phyloP scores from a whole-genome alignment of 2,888 invertebrate species.

The Isotomurus palustris region DNA sequence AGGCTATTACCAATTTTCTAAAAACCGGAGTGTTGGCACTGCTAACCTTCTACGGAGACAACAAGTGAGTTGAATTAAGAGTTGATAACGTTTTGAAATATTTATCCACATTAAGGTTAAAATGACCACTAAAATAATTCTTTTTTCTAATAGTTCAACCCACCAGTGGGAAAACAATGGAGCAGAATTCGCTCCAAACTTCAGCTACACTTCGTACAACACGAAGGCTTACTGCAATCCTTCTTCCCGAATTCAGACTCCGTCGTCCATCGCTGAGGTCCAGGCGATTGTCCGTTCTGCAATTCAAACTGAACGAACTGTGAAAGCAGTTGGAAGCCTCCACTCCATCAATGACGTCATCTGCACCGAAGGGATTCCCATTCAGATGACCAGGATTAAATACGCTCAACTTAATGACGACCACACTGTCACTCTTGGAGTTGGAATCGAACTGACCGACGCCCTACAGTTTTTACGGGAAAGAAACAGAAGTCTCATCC shows the following conservation, averaged over 20 bases:
- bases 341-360: slow-evolving; percentile 10
- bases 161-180: too few relatives aligned
- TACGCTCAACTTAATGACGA: not conserved
- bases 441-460: not conserved
- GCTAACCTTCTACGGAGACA: too few relatives aligned
- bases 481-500: not conserved
- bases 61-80: too few relatives aligned
- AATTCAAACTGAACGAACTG: not conserved
- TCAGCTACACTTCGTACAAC: slow-evolving; percentile 1
- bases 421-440: slow-evolving; percentile 1
- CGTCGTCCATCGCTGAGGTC: slow-evolving; percentile 1
- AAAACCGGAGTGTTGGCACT: too few relatives aligned
- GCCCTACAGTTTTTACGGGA: not conserved
- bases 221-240: not conserved
- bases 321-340: slow-evolving; percentile 9
- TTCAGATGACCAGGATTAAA: not conserved
- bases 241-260: not conserved
- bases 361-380: slow-evolving; percentile 12
- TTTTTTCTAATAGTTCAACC: too few relatives aligned
- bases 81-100: too few relatives aligned
- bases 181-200: too few relatives aligned
- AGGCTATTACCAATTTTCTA: too few relatives aligned
- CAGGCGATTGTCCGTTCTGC: not conserved
- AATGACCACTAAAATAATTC: too few relatives aligned
- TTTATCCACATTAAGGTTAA: too few relatives aligned